These are phyloP conservation scores for Balaeniceps rex DNA, from an alignment of 2,113 vertebrate genomes.

Conservation along the genomic window DNA sequence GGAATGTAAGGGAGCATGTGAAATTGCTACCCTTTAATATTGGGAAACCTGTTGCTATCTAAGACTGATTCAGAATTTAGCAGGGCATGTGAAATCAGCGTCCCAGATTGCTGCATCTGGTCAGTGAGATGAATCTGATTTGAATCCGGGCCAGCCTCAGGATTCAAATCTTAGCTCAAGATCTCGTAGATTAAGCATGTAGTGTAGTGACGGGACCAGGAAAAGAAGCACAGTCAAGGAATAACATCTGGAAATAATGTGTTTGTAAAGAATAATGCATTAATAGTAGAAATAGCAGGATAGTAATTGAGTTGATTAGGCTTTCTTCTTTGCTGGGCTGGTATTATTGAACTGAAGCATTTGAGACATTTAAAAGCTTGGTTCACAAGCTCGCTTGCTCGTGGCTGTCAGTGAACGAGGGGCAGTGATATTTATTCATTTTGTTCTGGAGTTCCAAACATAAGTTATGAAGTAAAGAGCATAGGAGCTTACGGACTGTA, in stretches of 20 bases:
- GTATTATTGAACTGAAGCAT: background rate
- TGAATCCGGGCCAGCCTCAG: background rate
- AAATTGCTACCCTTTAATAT: background rate
- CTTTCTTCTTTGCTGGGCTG: background rate
- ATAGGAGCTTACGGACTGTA: accelerated
- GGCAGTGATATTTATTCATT: background rate
- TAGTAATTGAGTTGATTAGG: background rate
- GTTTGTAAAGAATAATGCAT: background rate
- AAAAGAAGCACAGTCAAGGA: background rate
- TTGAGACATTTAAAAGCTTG: background rate
- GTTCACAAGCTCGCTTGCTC: background rate
- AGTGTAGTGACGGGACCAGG: accelerated
- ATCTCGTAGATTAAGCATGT: background rate
- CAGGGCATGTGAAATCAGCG: background rate
- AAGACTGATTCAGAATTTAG: background rate
- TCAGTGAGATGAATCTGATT: background rate
- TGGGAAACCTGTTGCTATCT: background rate
- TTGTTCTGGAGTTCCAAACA: background rate
- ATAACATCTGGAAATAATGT: background rate
- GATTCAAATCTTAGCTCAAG: background rate
- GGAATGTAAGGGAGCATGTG: background rate
- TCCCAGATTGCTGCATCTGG: background rate
- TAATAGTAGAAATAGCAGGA: background rate
- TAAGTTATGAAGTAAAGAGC: background rate
- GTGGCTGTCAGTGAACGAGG: background rate